Base-by-base conservation (phyloP, 2,888 invertebrate genomes). In the Tetheella fluctuosa region DNA sequence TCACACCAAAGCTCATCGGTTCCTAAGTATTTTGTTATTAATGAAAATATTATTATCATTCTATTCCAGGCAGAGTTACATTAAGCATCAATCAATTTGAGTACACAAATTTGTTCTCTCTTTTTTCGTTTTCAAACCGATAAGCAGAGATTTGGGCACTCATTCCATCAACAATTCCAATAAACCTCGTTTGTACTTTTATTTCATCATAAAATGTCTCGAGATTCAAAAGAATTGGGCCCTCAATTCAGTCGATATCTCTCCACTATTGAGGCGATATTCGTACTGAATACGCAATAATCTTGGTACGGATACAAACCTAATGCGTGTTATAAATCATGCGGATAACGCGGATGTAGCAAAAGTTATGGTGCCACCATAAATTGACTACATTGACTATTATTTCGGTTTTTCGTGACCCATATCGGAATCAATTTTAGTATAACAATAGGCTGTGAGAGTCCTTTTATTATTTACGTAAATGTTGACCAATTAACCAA, bases 301-400 rank as follows among this genome's bases (percentile, higher is more conserved):
- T 84, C 73, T 74, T 61, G 59, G 59, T 70, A 70, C 77, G 80
- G 77, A 80, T 74, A 79, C 73, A 74, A 66, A 63, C 73, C 78
- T 81, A 84, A 81, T 83, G 78, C 70, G 66, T 52, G 69, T 74
- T 68, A 79, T 88, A 87, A 86, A 86, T 88, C 84, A 83, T 65
- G 64, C 64, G 72, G 69, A 80, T 82, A 84, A 84, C 78, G 79
- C 78, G 81, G 79, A 81, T 81, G 80, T 76, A 73, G 77, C 81
- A 79, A 85, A 85, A 88, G 83, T 88, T 84, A 85, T 84, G 79
- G 83, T 75, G 74, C 67, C 68, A 71, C 70, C 79, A 85, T 90
- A 88, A 88, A 89, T 88, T 80, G 68, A 59, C 65, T 62, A 67
- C 77, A 82, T 82, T 74, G 85, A 83, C 81, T 64, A 78, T 82